Conservation (phyloP, 2,113 vertebrate genomes). For the Piaya cayana region DNA sequence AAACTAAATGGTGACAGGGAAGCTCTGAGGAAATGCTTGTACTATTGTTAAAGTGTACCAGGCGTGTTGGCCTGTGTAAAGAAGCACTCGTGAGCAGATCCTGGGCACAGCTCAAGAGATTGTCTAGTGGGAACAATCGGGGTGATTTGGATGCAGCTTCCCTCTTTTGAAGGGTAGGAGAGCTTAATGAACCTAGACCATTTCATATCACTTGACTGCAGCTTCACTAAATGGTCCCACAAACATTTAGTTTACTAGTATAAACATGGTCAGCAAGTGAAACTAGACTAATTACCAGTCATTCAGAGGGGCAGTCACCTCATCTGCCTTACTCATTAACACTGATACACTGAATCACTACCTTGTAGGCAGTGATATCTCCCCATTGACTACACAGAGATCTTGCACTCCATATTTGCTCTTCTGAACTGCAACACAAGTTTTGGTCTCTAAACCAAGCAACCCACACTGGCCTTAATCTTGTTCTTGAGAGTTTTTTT, state of each 20-base stretch:
- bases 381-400: not conserved
- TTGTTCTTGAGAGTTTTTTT: not conserved
- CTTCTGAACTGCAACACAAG: not conserved
- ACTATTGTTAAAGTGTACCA: not conserved
- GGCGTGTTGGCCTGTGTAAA: not conserved
- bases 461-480: not conserved
- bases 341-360: not conserved
- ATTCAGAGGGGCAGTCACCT: not conserved
- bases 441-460: not conserved
- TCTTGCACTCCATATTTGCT: not conserved
- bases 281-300: not conserved
- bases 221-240: not conserved
- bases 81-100: not conserved
- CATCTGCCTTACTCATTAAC: not conserved
- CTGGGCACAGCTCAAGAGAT: not conserved
- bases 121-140: not conserved
- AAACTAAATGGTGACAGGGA: not conserved
- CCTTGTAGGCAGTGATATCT: not conserved
- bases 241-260: not conserved
- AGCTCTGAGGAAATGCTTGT: not conserved
- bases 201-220: not conserved
- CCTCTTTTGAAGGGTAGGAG: not conserved
- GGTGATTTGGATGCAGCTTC: not conserved
- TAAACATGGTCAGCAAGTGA: not conserved
- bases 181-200: not conserved